Conservation (phyloP, 1,140 invertebrate species). For the Colletes gigas region DNA sequence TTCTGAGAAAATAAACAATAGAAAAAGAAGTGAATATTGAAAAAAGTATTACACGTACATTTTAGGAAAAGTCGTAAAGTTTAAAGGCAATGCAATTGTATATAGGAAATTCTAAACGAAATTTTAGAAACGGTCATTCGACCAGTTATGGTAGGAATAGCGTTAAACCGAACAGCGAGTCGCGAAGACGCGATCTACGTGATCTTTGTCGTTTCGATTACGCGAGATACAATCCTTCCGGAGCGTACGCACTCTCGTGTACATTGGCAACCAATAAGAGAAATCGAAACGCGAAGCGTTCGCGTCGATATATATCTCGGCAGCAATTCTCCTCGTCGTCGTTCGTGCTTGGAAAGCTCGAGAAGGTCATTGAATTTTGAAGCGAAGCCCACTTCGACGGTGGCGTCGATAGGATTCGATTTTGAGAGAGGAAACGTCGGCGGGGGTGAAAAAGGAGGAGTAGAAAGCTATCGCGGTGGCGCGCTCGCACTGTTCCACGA, state of each 20-base stretch:
- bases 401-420: constrained; percentile 13
- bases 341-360: constrained; percentile 24
- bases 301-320: background rate
- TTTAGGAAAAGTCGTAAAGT: no score
- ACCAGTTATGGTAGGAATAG: no score
- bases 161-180: no score
- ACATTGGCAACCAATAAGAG: background rate
- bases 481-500: background rate
- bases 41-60: no score
- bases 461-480: background rate
- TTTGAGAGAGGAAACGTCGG: background rate
- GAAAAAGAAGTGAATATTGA: no score
- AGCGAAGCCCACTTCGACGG: background rate
- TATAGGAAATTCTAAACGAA: no score
- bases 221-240: no score
- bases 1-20: no score
- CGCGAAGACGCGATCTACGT: no score
- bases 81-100: no score
- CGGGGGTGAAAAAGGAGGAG: background rate
- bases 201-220: no score
- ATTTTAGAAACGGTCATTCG: no score
- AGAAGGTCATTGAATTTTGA: constrained; percentile 31
- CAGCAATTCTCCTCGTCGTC: background rate
- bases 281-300: background rate
- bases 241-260: background rate